These are phyloP conservation scores for Zeugodacus cucurbitae DNA, from an alignment of 1,140 invertebrate genomes.

Conservation along the genomic window DNA sequence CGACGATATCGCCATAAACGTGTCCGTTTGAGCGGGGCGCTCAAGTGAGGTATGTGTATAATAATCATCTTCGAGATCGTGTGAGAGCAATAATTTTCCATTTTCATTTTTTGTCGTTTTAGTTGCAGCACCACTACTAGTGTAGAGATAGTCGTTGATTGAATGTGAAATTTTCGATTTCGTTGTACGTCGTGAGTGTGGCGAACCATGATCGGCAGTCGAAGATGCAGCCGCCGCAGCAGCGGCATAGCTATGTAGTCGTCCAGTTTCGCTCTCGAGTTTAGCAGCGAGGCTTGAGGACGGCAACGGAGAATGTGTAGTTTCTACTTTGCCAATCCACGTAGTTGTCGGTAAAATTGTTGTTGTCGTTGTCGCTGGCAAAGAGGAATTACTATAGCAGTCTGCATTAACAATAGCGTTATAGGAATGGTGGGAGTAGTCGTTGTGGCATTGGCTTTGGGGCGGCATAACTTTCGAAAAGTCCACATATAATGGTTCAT, in stretches of 20 bases:
- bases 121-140: conserved; percentile 48
- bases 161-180: conserved; percentile 51
- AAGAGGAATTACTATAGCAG: conserved; percentile 7
- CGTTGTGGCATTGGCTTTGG: conserved; percentile 40
- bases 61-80: conserved; percentile 59
- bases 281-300: neutral
- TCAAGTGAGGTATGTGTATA: conserved; percentile 61
- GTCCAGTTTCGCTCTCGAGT: conserved; percentile 36
- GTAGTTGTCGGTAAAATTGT: conserved; percentile 28
- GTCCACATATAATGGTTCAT: conserved; percentile 64
- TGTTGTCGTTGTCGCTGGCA: neutral
- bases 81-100: neutral
- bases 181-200: conserved; percentile 54
- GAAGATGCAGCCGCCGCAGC: neutral
- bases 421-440: neutral
- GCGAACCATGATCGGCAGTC: conserved; percentile 43
- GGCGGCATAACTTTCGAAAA: conserved; percentile 61
- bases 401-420: neutral
- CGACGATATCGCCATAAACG: conserved; percentile 70
- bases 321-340: neutral
- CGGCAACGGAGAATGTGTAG: neutral
- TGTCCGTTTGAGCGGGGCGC: conserved; percentile 56
- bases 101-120: neutral
- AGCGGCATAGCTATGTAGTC: neutral
- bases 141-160: conserved; percentile 62